Evolutionary conservation across 2,797 vertebrate genomes (phyloP).

Genomic region (Cyprinodon diabolis): DNA sequence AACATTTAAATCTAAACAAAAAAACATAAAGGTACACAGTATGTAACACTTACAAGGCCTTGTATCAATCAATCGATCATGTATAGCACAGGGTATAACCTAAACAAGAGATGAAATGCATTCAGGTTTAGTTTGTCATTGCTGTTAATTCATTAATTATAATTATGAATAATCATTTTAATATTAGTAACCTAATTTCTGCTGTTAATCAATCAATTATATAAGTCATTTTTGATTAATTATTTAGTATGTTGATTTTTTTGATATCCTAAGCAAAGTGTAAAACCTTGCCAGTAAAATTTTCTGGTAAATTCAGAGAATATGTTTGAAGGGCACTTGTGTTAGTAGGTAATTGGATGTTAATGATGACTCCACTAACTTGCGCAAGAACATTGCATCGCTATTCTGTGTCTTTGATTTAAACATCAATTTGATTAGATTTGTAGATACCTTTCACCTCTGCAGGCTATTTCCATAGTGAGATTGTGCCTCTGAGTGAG

Average conservation of each 20-base stretch:
- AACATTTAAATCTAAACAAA: not conserved
- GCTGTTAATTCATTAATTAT: not conserved
- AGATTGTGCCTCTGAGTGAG: conserved; percentile 72
- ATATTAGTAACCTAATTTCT: not conserved
- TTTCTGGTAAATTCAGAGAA: conserved; percentile 73
- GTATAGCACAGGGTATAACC: conserved; percentile 16
- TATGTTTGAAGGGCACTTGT: conserved; percentile 75
- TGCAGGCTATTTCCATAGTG: conserved; percentile 70
- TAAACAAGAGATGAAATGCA: conserved; percentile 15
- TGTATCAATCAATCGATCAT: conserved; percentile 1
- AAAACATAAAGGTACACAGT: not conserved
- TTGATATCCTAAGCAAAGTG: conserved; percentile 61
- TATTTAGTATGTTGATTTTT: conserved; percentile 59
- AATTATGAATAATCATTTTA: too few relatives aligned
- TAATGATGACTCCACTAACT: conserved; percentile 74
- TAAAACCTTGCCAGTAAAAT: conserved; percentile 65
- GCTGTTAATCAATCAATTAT: conserved; percentile 35
- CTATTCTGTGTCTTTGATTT: conserved; percentile 69
- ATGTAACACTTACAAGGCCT: not conserved
- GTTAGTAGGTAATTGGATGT: conserved; percentile 77
- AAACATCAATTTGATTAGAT: conserved; percentile 79
- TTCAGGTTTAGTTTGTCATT: conserved; percentile 1
- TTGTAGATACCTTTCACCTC: conserved; percentile 77
- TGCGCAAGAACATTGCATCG: conserved; percentile 58
- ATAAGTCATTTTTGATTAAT: conserved; percentile 51